Evolutionary conservation across 2,888 invertebrate species (phyloP), one percentile per base, ranked within the genome.

Genomic region (Dasysyrphus tricinctus): DNA sequence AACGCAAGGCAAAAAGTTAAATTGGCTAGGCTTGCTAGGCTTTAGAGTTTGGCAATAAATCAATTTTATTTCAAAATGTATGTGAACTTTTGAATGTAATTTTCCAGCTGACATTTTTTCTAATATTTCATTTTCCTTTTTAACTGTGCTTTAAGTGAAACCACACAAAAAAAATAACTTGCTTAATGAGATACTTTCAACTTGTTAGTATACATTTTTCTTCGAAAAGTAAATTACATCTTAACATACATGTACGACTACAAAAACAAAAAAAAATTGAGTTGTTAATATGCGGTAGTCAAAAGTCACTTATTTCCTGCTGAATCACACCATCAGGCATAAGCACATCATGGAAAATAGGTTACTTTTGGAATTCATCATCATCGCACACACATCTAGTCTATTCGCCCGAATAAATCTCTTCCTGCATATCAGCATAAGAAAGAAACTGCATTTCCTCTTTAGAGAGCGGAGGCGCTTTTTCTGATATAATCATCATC

Each of bases 401-500:
- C 51, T 65, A 57, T 72, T 70, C 56, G 44, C 54, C 61, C 76
- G 39, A 69, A 76, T 65, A 76, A 70, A 44, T 72, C 54, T 80
- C 76, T 84, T 84, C 84, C 72, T 84, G 54, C 51, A 80, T 34
- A 57, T 42, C 65, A 59, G 75, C 69, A 83, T 84, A 32, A 32
- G 29, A 63, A 47, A 67, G 49, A 65, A 47, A 80, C 59, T 73
- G 76, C 80, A 80, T 85, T 80, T 83, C 73, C 79, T 79, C 54
- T 69, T 73, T 56, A 39, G 54, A 57, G 34, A 73, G 59, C 44
- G 56, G 59, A 24, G 78, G 59, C 59, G 59, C 67, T 82, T 82
- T 54, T 75, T 59, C 73, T 80, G 67, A 80, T 69, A 80, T 69
- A 65, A 78, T 90, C 88, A 91, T 90, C 90, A 90, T 90, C 89